Conservation (phyloP, 2,113 vertebrate genomes). For the Sylvia atricapilla region DNA sequence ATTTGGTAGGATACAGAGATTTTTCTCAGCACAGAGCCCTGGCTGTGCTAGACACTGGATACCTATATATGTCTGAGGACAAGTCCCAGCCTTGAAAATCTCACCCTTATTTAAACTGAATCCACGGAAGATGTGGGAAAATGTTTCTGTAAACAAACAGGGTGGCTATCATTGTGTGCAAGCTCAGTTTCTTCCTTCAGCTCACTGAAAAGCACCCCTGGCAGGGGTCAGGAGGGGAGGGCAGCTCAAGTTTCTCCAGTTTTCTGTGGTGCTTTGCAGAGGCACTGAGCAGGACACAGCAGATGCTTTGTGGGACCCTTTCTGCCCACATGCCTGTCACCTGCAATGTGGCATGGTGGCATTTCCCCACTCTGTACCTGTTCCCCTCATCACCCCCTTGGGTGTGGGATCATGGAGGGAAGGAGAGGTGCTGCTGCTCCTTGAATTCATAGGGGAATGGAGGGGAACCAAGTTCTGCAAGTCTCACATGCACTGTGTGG, state of each 20-base stretch:
- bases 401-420: neutral
- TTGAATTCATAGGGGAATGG: neutral
- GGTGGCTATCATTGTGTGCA: neutral
- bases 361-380: neutral
- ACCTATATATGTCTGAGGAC: neutral
- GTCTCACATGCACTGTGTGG: neutral
- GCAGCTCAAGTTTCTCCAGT: neutral
- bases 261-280: neutral
- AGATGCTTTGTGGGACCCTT: neutral
- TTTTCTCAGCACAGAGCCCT: neutral
- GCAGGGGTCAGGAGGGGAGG: neutral
- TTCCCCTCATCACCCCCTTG: neutral
- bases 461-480: neutral
- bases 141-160: neutral
- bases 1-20: neutral
- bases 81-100: neutral
- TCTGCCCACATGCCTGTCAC: neutral
- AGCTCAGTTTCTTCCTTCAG: neutral
- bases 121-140: neutral
- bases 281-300: fast-evolving
- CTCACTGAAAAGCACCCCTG: neutral
- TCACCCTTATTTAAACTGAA: neutral
- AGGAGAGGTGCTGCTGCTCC: neutral
- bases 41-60: neutral
- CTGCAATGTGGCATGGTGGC: neutral